phyloP scores from a whole-genome alignment of 2,888 invertebrate species.

The Heliconius charithonia region DNA sequence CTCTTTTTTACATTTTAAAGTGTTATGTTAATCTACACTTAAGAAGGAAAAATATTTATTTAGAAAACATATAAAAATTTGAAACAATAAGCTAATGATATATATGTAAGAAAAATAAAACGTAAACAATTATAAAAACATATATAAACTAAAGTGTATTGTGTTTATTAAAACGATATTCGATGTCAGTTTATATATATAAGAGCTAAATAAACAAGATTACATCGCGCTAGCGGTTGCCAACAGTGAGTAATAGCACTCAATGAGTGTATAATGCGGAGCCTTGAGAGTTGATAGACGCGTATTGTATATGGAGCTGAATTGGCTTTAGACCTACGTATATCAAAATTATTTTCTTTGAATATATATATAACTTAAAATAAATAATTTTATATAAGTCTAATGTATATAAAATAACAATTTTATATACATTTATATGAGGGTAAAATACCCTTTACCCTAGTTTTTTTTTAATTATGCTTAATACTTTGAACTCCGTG shows the following conservation, averaged over 20 bases:
- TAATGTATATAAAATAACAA: too few relatives aligned
- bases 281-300: constrained; percentile 14
- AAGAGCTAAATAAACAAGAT: constrained; percentile 16
- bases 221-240: constrained; percentile 12
- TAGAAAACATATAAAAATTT: too few relatives aligned
- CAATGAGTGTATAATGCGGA: constrained; percentile 9
- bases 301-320: constrained; percentile 2
- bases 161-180: not conserved
- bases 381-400: too few relatives aligned
- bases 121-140: too few relatives aligned
- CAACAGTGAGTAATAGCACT: constrained; percentile 12
- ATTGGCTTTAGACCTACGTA: constrained; percentile 2
- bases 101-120: too few relatives aligned
- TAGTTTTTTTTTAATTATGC: too few relatives aligned
- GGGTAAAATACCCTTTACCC: too few relatives aligned
- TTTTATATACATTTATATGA: not conserved
- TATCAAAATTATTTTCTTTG: not conserved
- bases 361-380: too few relatives aligned
- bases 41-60: too few relatives aligned
- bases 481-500: not conserved
- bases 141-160: not conserved
- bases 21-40: too few relatives aligned
- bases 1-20: too few relatives aligned
- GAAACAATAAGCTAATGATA: too few relatives aligned
- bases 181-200: constrained; percentile 11